Conservation (phyloP, 2,113 vertebrate species). For the Burhinus oedicnemus region DNA sequence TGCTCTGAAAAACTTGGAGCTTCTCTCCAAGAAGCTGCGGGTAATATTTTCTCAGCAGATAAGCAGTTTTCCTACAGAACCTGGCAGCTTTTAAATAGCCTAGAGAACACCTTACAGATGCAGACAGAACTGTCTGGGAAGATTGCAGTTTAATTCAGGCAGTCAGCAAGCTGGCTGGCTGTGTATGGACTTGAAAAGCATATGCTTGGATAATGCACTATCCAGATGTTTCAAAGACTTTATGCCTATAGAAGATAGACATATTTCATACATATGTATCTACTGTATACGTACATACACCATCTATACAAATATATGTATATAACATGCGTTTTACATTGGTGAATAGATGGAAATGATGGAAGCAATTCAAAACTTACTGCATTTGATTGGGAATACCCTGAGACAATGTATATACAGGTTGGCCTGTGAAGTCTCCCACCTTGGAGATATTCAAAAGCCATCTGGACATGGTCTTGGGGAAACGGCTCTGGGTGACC, state of each 20-base stretch:
- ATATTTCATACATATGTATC: not conserved
- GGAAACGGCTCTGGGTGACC: not conserved
- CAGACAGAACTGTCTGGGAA: not conserved
- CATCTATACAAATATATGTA: not conserved
- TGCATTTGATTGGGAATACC: not conserved
- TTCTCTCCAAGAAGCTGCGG: not conserved
- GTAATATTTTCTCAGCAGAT: not conserved
- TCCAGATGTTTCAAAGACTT: constrained; percentile 26
- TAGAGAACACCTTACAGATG: constrained; percentile 7
- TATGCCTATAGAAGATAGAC: not conserved
- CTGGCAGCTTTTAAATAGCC: constrained; percentile 1
- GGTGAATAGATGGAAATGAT: constrained; percentile 22
- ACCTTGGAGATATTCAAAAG: not conserved
- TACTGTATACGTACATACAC: not conserved
- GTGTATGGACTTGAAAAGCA: not conserved
- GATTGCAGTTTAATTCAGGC: not conserved
- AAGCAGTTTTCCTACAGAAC: not conserved
- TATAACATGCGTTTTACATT: not conserved
- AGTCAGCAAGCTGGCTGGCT: constrained; percentile 17
- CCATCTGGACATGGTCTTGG: rapidly evolving
- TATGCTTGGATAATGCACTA: not conserved
- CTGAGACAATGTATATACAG: not conserved
- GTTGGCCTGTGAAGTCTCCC: not conserved
- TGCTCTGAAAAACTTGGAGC: not conserved
- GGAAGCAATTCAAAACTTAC: not conserved